Base-by-base conservation (phyloP, 2,888 invertebrate genomes). In the Mystacides longicornis region DNA sequence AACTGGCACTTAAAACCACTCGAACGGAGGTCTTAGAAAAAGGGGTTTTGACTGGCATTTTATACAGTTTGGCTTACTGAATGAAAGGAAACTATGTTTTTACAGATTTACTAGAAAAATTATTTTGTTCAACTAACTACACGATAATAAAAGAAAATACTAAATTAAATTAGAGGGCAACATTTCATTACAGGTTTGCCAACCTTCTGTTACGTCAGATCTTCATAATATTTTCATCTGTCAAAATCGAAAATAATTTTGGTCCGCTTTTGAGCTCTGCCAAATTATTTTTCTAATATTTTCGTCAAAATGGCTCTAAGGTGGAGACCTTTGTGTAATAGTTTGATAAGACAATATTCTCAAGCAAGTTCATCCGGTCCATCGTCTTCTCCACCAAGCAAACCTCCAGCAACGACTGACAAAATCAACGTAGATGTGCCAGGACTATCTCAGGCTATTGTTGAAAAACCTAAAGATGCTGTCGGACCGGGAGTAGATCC, bases 401-500 rank as follows among this genome's bases (percentile, higher is more conserved):
- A 61, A 16, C 19, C 63, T 20, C 54, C 66, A 19, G 49, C 67
- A 2, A 43, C 66, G 2, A 48, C 67, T 21, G 43, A 68, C 20
- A 37, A 66, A 54, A 55, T 60, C 51, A 52, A 62, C 48, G 61
- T 65, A 3, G 69, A 69, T 54, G 86, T 87, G 3, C 78, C 81
- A 55, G 89, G 89, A 2, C 69, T 89, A 7, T 86, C 82, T 64
- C 72, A 71, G 55, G 79, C 79, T 31, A 78, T 81, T 51, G 73
- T 85, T 1, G 76, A 75, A 51, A 71, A 79, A 23, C 69, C 78
- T 2, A 66, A 71, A 1, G 72, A 73, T 55, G 77, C 83, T 27
- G 82, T 87, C n/a, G 87, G 87, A 14, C 88, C 89, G 23, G 84
- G 83, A 46, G 87, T 88, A 7, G 75, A 81, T 1, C 73, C 75